Conservation (phyloP, 1,140 invertebrate species). For the Neodiprion pinetum region DNA sequence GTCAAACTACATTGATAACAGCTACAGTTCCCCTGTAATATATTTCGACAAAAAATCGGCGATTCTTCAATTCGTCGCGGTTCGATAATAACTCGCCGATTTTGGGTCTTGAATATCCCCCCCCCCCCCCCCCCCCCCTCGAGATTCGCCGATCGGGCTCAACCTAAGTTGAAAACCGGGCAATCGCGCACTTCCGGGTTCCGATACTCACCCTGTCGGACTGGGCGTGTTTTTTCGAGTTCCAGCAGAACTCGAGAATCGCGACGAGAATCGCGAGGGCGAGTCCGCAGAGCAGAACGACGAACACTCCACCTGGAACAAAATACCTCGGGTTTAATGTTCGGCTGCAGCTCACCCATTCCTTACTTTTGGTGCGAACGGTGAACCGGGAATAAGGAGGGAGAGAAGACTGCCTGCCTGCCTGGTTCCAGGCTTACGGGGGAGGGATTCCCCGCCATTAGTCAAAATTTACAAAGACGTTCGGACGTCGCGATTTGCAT, state of each 20-base stretch:
- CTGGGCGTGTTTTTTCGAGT: slow-evolving; percentile 90
- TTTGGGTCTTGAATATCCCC: no score
- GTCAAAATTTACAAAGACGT: neutral
- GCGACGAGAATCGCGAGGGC: slow-evolving; percentile 90
- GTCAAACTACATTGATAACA: no score
- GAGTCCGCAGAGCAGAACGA: slow-evolving; percentile 93
- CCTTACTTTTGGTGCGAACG: neutral
- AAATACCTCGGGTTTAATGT: slow-evolving; percentile 13
- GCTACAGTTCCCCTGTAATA: no score
- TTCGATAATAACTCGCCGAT: no score
- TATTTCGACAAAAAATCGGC: no score
- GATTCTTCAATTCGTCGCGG: no score
- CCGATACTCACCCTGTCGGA: slow-evolving; percentile 74
- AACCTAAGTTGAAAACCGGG: no score
- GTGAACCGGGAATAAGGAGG: slow-evolving; percentile 22
- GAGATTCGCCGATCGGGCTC: no score
- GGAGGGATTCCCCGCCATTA: neutral
- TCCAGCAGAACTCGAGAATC: slow-evolving; percentile 95
- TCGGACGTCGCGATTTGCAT: neutral
- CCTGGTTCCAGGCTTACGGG: neutral
- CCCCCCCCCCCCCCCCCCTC: no score
- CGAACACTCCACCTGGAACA: slow-evolving; percentile 89
- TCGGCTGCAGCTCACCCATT: neutral
- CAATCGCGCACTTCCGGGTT: neutral
- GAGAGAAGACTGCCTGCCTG: slow-evolving; percentile 2